Evolutionary conservation across 2,797 vertebrate genomes (phyloP).

Genomic region (Semotilus atromaculatus): DNA sequence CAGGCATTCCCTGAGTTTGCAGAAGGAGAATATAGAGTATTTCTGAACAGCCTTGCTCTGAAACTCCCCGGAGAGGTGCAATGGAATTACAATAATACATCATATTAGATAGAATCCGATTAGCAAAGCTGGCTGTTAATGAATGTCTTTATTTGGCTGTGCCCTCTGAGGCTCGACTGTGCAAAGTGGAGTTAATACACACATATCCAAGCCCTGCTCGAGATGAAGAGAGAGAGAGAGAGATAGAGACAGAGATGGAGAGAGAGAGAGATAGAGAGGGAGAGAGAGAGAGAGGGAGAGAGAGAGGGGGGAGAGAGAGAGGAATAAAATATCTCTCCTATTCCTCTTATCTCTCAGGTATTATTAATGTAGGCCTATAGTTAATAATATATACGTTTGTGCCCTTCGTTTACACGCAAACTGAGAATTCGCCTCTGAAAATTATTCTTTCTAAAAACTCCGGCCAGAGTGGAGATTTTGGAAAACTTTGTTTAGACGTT

Average conservation of each 20-base stretch:
- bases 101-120: slow-evolving; percentile 15
- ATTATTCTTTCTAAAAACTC: too few relatives aligned
- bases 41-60: neutral
- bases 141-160: slow-evolving; percentile 38
- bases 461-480: too few relatives aligned
- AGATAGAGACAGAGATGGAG: too few relatives aligned
- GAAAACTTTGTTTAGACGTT: too few relatives aligned
- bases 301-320: neutral
- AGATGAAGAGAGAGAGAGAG: neutral
- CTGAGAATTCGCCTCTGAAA: too few relatives aligned
- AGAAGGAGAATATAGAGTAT: slow-evolving; percentile 5
- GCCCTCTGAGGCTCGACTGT: slow-evolving; percentile 15
- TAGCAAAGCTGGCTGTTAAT: slow-evolving; percentile 27
- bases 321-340: too few relatives aligned
- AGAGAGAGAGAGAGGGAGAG: neutral
- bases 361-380: too few relatives aligned
- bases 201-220: neutral
- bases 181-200: slow-evolving; percentile 36
- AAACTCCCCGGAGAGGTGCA: slow-evolving; percentile 19
- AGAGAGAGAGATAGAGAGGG: neutral
- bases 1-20: slow-evolving; percentile 3
- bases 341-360: too few relatives aligned
- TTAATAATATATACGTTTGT: too few relatives aligned
- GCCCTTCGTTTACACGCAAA: too few relatives aligned
- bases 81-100: slow-evolving; percentile 23